Evolutionary conservation across 2,113 vertebrate genomes (phyloP).

Genomic region (Euleptes europaea): DNA sequence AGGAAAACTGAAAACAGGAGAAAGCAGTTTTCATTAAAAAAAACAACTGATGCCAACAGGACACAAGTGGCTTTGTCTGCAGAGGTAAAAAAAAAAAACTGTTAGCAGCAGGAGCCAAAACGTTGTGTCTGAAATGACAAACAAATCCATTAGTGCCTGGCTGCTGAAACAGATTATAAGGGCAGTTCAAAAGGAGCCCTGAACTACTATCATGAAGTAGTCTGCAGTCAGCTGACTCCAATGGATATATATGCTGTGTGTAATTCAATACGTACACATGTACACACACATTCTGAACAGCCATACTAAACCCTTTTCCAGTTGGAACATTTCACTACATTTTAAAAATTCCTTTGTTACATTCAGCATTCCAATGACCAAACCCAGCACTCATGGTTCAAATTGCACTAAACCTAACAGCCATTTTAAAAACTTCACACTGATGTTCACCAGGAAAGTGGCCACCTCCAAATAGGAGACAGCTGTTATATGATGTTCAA

Average conservation of each 20-base stretch:
- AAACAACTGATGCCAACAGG: too few relatives aligned
- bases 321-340: neutral
- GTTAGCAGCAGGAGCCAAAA: too few relatives aligned
- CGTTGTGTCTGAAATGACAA: too few relatives aligned
- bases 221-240: neutral
- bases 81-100: too few relatives aligned
- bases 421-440: slow-evolving; percentile 40
- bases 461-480: slow-evolving; percentile 61
- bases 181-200: too few relatives aligned
- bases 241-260: neutral
- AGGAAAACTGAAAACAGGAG: too few relatives aligned
- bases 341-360: slow-evolving; percentile 23
- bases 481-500: slow-evolving; percentile 71
- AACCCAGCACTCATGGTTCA: slow-evolving; percentile 47
- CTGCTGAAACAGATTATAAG: neutral
- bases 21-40: too few relatives aligned
- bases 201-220: neutral
- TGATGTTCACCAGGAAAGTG: slow-evolving; percentile 46
- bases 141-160: too few relatives aligned
- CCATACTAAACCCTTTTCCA: neutral
- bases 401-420: slow-evolving; percentile 32
- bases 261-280: neutral
- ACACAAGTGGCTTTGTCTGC: too few relatives aligned
- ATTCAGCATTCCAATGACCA: slow-evolving; percentile 33
- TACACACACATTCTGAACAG: neutral